Evolutionary conservation across 2,888 invertebrate genomes (phyloP).

Genomic region (Erpobdella octoculata): DNA sequence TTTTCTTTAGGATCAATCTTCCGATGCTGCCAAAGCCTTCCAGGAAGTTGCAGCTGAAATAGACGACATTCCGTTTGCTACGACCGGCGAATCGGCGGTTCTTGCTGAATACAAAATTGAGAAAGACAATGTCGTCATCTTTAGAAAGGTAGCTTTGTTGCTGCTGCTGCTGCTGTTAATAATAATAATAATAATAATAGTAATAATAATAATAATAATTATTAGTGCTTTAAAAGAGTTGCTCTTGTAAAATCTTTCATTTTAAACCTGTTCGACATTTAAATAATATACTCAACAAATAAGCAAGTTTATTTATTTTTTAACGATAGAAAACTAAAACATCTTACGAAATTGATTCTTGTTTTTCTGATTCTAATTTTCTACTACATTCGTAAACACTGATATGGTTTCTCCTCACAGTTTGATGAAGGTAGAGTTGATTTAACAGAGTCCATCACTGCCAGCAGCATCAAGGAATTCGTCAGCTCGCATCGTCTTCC

Average conservation of each 20-base stretch:
- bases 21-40: conserved; percentile 75
- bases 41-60: conserved; percentile 68
- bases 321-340: too few relatives aligned
- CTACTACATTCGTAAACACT: too few relatives aligned
- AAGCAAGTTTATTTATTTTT: too few relatives aligned
- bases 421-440: conserved; percentile 52
- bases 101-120: conserved; percentile 71
- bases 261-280: background rate
- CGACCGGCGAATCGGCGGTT: conserved; percentile 70
- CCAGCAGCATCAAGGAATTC: conserved; percentile 71
- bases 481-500: conserved; percentile 76
- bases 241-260: background rate
- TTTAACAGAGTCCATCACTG: conserved; percentile 55
- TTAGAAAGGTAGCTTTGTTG: conserved; percentile 75
- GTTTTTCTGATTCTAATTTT: too few relatives aligned
- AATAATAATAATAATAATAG: too few relatives aligned
- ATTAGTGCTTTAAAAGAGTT: background rate
- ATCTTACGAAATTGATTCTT: too few relatives aligned
- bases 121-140: conserved; percentile 72
- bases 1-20: conserved; percentile 61
- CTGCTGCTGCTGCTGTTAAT: too few relatives aligned
- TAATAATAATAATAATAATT: too few relatives aligned
- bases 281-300: too few relatives aligned
- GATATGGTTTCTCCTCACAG: conserved; percentile 37
- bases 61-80: conserved; percentile 82